A percentile compares a stretch with the other conserved stretches of the same genome.
Evolutionary conservation across 2,113 vertebrate genomes (phyloP).

Genomic region (Eudorcas thomsonii): DNA sequence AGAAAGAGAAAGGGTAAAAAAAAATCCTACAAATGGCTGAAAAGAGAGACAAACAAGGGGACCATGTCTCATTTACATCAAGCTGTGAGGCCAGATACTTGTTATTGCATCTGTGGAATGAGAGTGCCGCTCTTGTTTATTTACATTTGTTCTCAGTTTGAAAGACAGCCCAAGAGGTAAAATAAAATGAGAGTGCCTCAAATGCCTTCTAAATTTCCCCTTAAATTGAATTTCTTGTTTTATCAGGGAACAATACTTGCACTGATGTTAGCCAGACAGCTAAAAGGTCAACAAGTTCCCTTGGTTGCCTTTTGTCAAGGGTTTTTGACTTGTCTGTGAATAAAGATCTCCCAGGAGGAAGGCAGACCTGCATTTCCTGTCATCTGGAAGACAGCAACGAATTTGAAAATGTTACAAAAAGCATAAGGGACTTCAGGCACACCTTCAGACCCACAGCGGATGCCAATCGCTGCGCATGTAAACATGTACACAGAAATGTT

Average conservation of each 20-base stretch:
- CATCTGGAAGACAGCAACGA: constrained; percentile 88
- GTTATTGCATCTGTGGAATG: constrained; percentile 53
- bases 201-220: constrained; percentile 82
- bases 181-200: constrained; percentile 84
- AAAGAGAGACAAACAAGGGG: background rate
- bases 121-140: constrained; percentile 78
- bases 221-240: constrained; percentile 89
- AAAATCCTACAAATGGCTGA: background rate
- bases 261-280: constrained; percentile 89
- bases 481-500: constrained; percentile 88
- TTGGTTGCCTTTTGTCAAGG: constrained; percentile 90
- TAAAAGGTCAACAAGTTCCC: constrained; percentile 90
- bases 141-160: constrained; percentile 84
- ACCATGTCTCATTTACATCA: constrained; percentile 42
- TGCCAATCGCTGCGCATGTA: constrained; percentile 86
- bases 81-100: constrained; percentile 50
- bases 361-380: constrained; percentile 88
- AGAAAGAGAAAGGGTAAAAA: background rate
- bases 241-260: constrained; percentile 89
- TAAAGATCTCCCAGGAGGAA: constrained; percentile 88
- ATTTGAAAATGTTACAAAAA: constrained; percentile 93
- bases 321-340: constrained; percentile 92
- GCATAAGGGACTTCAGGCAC: constrained; percentile 87
- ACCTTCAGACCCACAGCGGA: constrained; percentile 82
- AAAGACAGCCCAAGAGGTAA: constrained; percentile 83